A percentile compares a stretch with the other conserved stretches of the same genome.
Evolutionary conservation across 2,113 vertebrate genomes (phyloP).

Genomic region (Eubucco bourcierii): DNA sequence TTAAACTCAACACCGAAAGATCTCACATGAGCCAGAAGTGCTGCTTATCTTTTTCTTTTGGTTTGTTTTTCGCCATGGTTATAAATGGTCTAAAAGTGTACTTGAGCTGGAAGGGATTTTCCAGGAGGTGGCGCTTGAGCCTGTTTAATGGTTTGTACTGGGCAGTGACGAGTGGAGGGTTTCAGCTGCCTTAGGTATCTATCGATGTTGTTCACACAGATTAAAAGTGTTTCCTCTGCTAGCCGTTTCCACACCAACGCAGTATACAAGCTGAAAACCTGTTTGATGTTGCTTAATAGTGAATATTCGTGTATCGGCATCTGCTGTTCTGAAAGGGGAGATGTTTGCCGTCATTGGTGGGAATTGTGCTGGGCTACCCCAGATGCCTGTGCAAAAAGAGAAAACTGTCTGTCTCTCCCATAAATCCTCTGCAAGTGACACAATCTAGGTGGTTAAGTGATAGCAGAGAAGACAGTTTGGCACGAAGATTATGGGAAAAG

Average conservation of each 20-base stretch:
- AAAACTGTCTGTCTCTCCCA: not conserved
- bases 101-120: not conserved
- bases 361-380: not conserved
- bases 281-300: not conserved
- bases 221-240: not conserved
- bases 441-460: not conserved
- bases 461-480: not conserved
- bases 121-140: conserved; percentile 70
- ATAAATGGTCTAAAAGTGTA: not conserved
- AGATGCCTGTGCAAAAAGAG: not conserved
- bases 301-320: not conserved
- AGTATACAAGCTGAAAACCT: not conserved
- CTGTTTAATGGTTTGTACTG: not conserved
- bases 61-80: not conserved
- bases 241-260: not conserved
- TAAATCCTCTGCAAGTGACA: rapidly evolving
- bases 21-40: not conserved
- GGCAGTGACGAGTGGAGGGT: not conserved
- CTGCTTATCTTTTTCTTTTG: not conserved
- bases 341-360: not conserved
- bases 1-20: not conserved
- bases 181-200: not conserved
- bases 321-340: not conserved
- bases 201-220: not conserved
- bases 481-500: not conserved